phyloP scores from a whole-genome alignment of 2,888 invertebrate genomes.

The Meta bourneti region DNA sequence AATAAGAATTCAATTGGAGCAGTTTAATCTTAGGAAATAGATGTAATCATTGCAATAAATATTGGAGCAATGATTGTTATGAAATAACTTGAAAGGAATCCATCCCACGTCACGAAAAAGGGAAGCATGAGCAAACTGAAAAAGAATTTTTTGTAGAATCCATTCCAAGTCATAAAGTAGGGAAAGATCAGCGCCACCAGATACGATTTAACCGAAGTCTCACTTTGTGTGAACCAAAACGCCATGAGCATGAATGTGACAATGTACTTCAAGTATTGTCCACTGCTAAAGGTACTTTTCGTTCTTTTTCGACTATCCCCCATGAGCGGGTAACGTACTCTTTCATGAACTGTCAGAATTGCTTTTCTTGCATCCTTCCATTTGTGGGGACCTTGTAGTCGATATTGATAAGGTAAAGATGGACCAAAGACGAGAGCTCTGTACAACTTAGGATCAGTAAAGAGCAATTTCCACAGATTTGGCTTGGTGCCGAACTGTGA shows the following conservation, averaged over 20 bases:
- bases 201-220: conserved; percentile 49
- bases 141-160: conserved; percentile 65
- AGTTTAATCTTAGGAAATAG: neutral
- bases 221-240: conserved; percentile 52
- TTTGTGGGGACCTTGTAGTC: conserved; percentile 73
- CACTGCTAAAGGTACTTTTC: neutral
- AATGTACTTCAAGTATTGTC: conserved; percentile 46
- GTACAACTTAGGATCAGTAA: conserved; percentile 78
- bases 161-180: conserved; percentile 62
- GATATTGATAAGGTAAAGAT: conserved; percentile 74
- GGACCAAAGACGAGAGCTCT: conserved; percentile 65
- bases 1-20: too few relatives aligned
- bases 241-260: conserved; percentile 52
- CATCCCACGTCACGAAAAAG: conserved; percentile 57
- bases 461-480: conserved; percentile 79
- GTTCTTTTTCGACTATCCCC: conserved; percentile 20
- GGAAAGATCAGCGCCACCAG: conserved; percentile 51
- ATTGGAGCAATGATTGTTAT: conserved; percentile 65
- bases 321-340: conserved; percentile 56
- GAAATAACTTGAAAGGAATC: conserved; percentile 59
- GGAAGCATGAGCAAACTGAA: conserved; percentile 56
- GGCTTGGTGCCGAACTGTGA: conserved; percentile 78
- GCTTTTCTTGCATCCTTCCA: conserved; percentile 75
- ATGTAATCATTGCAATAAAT: conserved; percentile 43
- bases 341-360: conserved; percentile 69